Conservation (phyloP, 2,888 invertebrate genomes). For the Drosophila prostipennis region DNA sequence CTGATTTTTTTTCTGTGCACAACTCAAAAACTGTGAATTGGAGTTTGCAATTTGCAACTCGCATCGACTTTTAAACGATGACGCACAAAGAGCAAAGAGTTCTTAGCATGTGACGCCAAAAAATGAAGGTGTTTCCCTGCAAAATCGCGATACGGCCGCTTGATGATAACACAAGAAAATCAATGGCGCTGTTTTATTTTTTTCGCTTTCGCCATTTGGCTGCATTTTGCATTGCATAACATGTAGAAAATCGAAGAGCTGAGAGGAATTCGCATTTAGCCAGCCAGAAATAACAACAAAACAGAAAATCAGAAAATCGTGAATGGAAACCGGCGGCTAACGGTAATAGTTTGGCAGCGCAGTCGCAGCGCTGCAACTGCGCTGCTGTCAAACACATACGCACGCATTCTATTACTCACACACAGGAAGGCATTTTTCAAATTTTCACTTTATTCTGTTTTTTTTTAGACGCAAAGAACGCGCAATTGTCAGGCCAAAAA, state of each 20-base stretch:
- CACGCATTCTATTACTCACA: slow-evolving; percentile 15
- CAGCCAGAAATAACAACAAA: slow-evolving; percentile 49
- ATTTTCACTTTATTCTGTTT: slow-evolving; percentile 28
- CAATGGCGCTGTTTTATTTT: slow-evolving; percentile 15
- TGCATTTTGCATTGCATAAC: slow-evolving; percentile 54
- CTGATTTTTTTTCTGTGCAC: neutral
- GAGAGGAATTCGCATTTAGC: slow-evolving; percentile 35
- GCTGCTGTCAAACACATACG: slow-evolving; percentile 21
- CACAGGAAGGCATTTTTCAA: slow-evolving; percentile 45
- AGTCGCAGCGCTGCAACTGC: slow-evolving; percentile 26
- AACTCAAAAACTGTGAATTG: slow-evolving; percentile 21
- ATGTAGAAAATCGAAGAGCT: slow-evolving; percentile 25
- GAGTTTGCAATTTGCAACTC: slow-evolving; percentile 27
- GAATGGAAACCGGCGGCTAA: slow-evolving; percentile 60
- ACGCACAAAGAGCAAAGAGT: slow-evolving; percentile 63
- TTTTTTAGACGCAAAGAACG: slow-evolving; percentile 39
- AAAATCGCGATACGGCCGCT: slow-evolving; percentile 39
- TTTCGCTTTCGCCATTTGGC: slow-evolving; percentile 4
- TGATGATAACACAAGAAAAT: slow-evolving; percentile 23
- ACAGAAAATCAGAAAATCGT: slow-evolving; percentile 39
- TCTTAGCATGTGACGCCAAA: slow-evolving; percentile 61
- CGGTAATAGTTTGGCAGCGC: slow-evolving; percentile 42
- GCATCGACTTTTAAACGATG: slow-evolving; percentile 34
- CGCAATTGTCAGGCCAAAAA: slow-evolving; percentile 54
- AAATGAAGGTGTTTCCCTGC: slow-evolving; percentile 66